Conservation (phyloP, 2,113 vertebrate genomes). For the Morone chrysops region DNA sequence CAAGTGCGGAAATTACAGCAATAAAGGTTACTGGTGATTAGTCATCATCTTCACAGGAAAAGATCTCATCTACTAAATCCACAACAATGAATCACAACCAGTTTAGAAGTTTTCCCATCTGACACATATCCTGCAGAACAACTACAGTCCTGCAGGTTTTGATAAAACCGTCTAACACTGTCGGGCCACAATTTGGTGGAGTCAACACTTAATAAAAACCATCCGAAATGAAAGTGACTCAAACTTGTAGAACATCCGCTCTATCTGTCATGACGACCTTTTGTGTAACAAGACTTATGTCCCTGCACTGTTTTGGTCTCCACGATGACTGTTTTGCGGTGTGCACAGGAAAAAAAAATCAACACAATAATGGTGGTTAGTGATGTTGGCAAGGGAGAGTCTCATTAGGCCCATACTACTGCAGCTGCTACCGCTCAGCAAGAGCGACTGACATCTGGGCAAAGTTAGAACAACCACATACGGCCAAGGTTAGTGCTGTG, state of each 20-base stretch:
- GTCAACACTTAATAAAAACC: conserved; percentile 22
- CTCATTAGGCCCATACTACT: conserved; percentile 64
- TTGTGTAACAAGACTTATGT: conserved; percentile 32
- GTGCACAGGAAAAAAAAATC: conserved; percentile 24
- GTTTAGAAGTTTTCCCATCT: conserved; percentile 30
- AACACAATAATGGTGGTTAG: conserved; percentile 51
- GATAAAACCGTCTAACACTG: conserved; percentile 27
- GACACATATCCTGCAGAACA: conserved; percentile 59
- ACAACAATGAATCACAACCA: conserved; percentile 63
- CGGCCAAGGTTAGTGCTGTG: conserved; percentile 64
- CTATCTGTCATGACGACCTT: conserved; percentile 14
- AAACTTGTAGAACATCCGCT: conserved; percentile 42
- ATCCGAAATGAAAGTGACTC: conserved; percentile 44
- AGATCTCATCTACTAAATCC: conserved; percentile 34
- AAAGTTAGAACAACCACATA: conserved; percentile 76
- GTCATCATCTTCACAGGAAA: conserved; percentile 47
- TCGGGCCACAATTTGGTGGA: not conserved
- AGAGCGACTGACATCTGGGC: conserved; percentile 67
- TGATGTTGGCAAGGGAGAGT: conserved; percentile 65
- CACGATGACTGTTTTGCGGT: conserved; percentile 60
- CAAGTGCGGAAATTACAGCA: not conserved
- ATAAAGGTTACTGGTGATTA: conserved; percentile 16
- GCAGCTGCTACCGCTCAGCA: conserved; percentile 79
- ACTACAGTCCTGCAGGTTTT: conserved; percentile 23
- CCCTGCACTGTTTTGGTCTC: conserved; percentile 34